phyloP scores from a whole-genome alignment of 37 sponge, comb jelly and placozoan genomes.

The Petrosia ficiformis region DNA sequence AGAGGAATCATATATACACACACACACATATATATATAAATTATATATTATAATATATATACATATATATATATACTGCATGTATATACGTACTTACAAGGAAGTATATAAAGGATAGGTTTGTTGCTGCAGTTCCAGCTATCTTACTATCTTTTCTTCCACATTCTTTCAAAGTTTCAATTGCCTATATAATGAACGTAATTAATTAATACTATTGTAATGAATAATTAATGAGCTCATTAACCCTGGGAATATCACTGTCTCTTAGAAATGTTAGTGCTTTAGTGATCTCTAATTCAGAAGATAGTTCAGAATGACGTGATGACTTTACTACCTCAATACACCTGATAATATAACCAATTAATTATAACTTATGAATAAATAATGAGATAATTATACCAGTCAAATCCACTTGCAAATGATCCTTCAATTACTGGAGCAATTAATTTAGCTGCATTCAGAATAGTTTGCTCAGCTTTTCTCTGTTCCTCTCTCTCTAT shows the following conservation, averaged over 20 bases:
- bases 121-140: slow-evolving; percentile 92
- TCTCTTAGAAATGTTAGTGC: slow-evolving; percentile 86
- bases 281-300: slow-evolving; percentile 96
- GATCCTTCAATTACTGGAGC: slow-evolving; percentile 85
- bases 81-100: slow-evolving; percentile 38
- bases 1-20: background rate
- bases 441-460: slow-evolving; percentile 93
- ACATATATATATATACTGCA: slow-evolving; percentile 1
- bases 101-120: slow-evolving; percentile 89
- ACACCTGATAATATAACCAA: slow-evolving; percentile 39
- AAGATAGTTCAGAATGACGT: slow-evolving; percentile 77
- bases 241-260: slow-evolving; percentile 76
- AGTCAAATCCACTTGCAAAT: slow-evolving; percentile 95
- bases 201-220: background rate
- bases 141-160: slow-evolving; percentile 94
- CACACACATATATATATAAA: background rate
- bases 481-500: slow-evolving; percentile 73
- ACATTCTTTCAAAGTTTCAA: slow-evolving; percentile 90
- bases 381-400: too few relatives aligned
- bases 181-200: slow-evolving; percentile 50
- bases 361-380: background rate
- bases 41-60: too few relatives aligned
- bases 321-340: slow-evolving; percentile 86
- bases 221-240: background rate
- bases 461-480: slow-evolving; percentile 81